Evolutionary conservation across 2,888 invertebrate species (phyloP), one percentile per base, ranked within the genome.

Genomic region (Agrotis clavis): DNA sequence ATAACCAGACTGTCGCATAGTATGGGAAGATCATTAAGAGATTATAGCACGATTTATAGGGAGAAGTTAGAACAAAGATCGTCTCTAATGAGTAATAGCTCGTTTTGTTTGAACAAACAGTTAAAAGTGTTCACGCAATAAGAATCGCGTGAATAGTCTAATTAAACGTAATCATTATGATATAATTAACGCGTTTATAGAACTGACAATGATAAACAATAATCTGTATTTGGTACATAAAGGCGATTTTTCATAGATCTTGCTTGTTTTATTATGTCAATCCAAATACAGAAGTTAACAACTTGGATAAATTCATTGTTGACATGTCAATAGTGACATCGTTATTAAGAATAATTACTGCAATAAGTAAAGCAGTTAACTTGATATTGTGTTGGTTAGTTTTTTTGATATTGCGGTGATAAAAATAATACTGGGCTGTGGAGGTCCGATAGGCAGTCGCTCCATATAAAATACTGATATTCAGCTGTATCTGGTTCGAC

Each of bases 11-110:
- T 82, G 81, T 75, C 81, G 63, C 82, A 78, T 82, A 62, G 59
- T 70, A 74, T 81, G 61, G 78, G 61, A 81, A 79, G 70, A 79
- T 79, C 74, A 82, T 81, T 79, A 82, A 65, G 54, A 81, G 66
- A 70, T 79, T 82, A 82, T 67, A 53, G 7, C 50, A 65, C 51
- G 14, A 65, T 79, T 70, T 70, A 70, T 69, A 45, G 30, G 18
- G 7, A 53, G 7, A 61, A 53, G 35, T 57, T 30, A 25, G 13
- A 64, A 77, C 56, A 53, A 51, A 77, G 53, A 67, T 66, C 4
- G 21, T 74, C n/a, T 60, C 16, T 64, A 79, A 74, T 62, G 35
- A 74, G 19, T n/a, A 76, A 14, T 30, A 4, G 7, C 3, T 19
- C 50, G 25, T 71, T 50, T 48, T 74, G 18, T 21, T 73, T 25